These are phyloP conservation scores for Idaea dimidiata DNA, from an alignment of 2,888 invertebrate genomes.

Conservation along the genomic window DNA sequence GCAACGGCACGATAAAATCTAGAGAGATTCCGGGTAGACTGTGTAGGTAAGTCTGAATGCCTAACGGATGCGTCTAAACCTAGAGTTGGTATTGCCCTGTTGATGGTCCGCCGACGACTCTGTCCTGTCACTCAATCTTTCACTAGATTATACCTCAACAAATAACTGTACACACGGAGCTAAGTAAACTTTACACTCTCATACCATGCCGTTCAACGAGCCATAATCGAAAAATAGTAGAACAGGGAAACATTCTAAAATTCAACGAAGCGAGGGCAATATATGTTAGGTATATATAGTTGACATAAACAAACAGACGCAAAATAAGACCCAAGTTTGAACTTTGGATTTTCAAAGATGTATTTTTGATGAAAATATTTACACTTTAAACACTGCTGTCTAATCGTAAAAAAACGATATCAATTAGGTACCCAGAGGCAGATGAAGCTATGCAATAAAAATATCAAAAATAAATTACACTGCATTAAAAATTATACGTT, in stretches of 20 bases:
- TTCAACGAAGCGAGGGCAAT: no score
- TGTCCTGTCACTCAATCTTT: slow-evolving; percentile 66
- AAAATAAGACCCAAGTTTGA: no score
- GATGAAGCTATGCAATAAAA: slow-evolving; percentile 30
- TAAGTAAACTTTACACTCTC: slow-evolving; percentile 48
- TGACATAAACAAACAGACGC: no score
- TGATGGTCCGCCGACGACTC: slow-evolving; percentile 48
- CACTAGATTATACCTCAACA: slow-evolving; percentile 54
- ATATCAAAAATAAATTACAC: slow-evolving; percentile 42
- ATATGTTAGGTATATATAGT: no score
- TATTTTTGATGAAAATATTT: no score
- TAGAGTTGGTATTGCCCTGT: slow-evolving; percentile 43
- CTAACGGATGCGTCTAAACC: slow-evolving; percentile 64
- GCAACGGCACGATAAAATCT: slow-evolving; percentile 64
- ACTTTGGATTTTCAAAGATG: no score
- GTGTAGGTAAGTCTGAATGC: slow-evolving; percentile 62
- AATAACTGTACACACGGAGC: slow-evolving; percentile 55
- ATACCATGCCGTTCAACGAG: neutral
- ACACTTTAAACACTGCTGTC: neutral
- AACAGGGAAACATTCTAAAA: neutral
- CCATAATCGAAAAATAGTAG: neutral
- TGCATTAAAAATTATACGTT: slow-evolving; percentile 56
- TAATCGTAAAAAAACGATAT: neutral
- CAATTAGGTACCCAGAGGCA: slow-evolving; percentile 11
- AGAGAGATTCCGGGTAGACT: slow-evolving; percentile 64